A percentile compares a stretch with the other conserved stretches of the same genome.
These are phyloP conservation scores for Drosophila auraria DNA, from an alignment of 1,140 invertebrate genomes.

Conservation along the genomic window DNA sequence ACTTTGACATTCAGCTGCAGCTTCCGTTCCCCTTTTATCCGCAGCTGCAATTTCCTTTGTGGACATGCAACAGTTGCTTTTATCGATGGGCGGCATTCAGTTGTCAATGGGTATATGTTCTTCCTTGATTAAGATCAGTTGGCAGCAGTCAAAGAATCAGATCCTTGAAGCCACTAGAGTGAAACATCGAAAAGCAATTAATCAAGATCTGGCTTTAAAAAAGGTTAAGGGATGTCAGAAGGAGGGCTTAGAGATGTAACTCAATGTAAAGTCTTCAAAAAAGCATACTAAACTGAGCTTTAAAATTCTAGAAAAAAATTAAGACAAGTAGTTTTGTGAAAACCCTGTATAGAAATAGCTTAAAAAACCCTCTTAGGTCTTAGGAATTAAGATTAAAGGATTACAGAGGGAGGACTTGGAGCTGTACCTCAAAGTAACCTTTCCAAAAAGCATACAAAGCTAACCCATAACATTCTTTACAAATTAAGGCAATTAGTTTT, in stretches of 20 bases:
- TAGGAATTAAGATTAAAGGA: no score
- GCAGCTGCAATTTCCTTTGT: not conserved
- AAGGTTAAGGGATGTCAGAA: not conserved
- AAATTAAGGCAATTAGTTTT: no score
- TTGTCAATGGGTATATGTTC: conserved; percentile 5
- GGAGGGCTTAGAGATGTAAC: not conserved
- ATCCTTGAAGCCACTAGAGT: not conserved
- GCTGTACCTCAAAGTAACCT: no score
- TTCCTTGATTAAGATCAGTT: not conserved
- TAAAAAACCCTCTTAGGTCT: no score
- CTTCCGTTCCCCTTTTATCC: conserved; percentile 8
- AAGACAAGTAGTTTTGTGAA: no score
- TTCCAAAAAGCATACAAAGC: no score
- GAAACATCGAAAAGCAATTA: conserved; percentile 1
- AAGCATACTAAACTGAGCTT: no score
- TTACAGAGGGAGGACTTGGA: no score
- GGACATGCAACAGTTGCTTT: conserved; percentile 26
- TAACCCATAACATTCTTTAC: no score
- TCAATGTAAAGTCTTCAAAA: not conserved
- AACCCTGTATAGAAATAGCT: no score
- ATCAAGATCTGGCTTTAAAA: conserved; percentile 7
- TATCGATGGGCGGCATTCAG: conserved; percentile 14
- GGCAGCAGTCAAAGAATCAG: no score
- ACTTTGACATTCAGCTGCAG: conserved; percentile 13
- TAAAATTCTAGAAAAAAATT: no score